These are phyloP conservation scores for Sturnira hondurensis DNA, from an alignment of 2,113 vertebrate species.

Conservation along the genomic window DNA sequence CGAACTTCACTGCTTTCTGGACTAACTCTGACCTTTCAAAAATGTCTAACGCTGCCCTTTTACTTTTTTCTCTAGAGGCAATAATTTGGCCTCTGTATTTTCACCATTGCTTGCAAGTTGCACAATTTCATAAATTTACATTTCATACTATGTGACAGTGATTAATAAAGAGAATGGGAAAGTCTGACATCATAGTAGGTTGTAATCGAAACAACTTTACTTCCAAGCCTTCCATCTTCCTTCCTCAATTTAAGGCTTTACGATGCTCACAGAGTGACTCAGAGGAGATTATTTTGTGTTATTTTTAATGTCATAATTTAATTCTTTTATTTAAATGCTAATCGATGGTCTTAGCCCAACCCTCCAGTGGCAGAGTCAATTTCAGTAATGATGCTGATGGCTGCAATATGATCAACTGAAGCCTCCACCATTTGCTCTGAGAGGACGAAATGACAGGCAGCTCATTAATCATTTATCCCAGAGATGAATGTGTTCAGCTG, in stretches of 20 bases:
- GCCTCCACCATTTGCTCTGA: background rate
- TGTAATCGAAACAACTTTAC: background rate
- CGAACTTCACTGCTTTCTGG: background rate
- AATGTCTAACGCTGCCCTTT: background rate
- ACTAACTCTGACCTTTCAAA: conserved; percentile 8
- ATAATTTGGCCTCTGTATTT: background rate
- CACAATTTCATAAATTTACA: background rate
- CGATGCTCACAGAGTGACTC: background rate
- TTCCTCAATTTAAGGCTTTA: background rate
- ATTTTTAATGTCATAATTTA: conserved; percentile 30
- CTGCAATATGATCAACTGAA: conserved; percentile 23
- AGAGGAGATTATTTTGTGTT: background rate
- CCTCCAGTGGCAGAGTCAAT: conserved; percentile 23
- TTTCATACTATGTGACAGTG: background rate
- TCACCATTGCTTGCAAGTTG: background rate
- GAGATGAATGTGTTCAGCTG: conserved; percentile 44
- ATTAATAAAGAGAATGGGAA: background rate
- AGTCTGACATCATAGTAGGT: background rate
- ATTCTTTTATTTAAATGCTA: conserved; percentile 48
- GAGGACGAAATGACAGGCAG: conserved; percentile 38
- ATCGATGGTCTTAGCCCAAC: background rate
- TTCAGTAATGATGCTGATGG: conserved; percentile 34
- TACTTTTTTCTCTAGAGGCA: background rate
- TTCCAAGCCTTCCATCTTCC: background rate
- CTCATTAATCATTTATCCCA: conserved; percentile 54